These are phyloP conservation scores for Pluvialis apricaria DNA, from an alignment of 2,113 vertebrate genomes.

Conservation along the genomic window DNA sequence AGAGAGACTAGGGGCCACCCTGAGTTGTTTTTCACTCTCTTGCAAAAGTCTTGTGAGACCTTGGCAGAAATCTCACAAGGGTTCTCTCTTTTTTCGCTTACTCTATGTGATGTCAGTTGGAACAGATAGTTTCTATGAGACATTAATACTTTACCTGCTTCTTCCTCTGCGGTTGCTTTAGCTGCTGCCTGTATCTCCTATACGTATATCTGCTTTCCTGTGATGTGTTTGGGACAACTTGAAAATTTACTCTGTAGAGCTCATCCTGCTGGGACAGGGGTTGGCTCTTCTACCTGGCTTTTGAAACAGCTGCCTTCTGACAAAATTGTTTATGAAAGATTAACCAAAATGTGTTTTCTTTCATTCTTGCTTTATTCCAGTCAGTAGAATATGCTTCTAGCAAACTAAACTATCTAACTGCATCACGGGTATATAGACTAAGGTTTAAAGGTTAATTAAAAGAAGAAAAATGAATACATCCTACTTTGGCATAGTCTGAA, in stretches of 20 bases:
- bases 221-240: not conserved
- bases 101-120: not conserved
- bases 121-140: not conserved
- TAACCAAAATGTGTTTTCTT: not conserved
- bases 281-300: not conserved
- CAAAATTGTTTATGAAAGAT: not conserved
- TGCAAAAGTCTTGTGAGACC: not conserved
- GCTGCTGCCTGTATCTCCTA: not conserved
- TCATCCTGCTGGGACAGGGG: not conserved
- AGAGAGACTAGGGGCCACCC: not conserved
- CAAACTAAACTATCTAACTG: not conserved
- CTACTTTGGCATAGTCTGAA: not conserved
- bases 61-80: not conserved
- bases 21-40: not conserved
- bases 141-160: not conserved
- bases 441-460: not conserved
- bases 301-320: not conserved
- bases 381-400: not conserved
- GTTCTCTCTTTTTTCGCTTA: not conserved
- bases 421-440: not conserved
- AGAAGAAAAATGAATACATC: not conserved
- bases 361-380: not conserved
- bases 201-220: not conserved
- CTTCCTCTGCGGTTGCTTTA: not conserved
- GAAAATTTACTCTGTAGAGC: not conserved